Percentiles rank a stretch among this genome's conserved stretches.
Conservation (phyloP, 1,140 invertebrate genomes). For the Dendroctonus ponderosae region DNA sequence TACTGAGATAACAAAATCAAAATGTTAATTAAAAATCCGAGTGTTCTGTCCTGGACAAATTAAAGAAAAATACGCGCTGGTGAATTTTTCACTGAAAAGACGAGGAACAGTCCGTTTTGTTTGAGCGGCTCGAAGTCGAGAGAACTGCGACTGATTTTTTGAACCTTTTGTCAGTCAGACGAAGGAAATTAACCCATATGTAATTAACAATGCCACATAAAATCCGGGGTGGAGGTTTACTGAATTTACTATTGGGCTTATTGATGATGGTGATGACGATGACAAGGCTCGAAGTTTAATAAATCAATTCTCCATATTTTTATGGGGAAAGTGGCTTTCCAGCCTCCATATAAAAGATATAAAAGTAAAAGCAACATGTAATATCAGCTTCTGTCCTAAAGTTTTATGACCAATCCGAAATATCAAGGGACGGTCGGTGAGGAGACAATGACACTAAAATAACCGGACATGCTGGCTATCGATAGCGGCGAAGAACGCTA, state of each 20-base stretch:
- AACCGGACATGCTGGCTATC: slow-evolving; percentile 32
- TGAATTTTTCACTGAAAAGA: background rate
- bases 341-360: slow-evolving; percentile 26
- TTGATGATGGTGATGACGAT: background rate
- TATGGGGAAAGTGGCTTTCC: slow-evolving; percentile 10
- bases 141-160: too few species aligned
- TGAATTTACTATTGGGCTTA: too few species aligned
- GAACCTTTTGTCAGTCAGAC: too few species aligned
- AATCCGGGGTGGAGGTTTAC: too few species aligned
- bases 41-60: slow-evolving; percentile 45
- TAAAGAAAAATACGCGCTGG: slow-evolving; percentile 45
- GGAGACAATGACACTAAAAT: slow-evolving; percentile 35
- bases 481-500: slow-evolving; percentile 30
- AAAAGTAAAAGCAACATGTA: slow-evolving; percentile 34
- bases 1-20: slow-evolving; percentile 50
- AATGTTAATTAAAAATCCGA: slow-evolving; percentile 51
- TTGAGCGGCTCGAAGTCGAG: background rate
- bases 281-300: slow-evolving; percentile 4
- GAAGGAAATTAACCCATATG: too few species aligned
- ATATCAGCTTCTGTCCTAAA: slow-evolving; percentile 32
- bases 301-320: slow-evolving; percentile 25
- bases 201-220: too few species aligned
- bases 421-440: slow-evolving; percentile 23
- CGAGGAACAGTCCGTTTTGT: background rate
- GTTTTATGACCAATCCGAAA: slow-evolving; percentile 31